Conservation (phyloP, 2,797 vertebrate species). For the Eulemur rubriventer region DNA sequence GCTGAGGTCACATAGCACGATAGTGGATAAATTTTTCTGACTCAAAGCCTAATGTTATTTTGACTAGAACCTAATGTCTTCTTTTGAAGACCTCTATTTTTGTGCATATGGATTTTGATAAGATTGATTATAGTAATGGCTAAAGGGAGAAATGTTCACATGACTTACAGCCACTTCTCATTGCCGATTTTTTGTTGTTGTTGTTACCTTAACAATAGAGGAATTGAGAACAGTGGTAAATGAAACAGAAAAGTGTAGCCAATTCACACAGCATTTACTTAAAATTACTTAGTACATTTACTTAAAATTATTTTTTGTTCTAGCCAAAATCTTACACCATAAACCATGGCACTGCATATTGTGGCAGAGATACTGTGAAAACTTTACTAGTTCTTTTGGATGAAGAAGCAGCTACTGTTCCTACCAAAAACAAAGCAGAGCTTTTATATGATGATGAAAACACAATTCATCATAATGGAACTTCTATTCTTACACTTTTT, state of each 20-base stretch:
- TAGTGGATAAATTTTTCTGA: constrained; percentile 33
- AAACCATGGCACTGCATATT: constrained; percentile 93
- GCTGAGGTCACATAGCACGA: neutral
- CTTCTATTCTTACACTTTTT: constrained; percentile 89
- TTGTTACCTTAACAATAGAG: neutral
- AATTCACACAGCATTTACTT: constrained; percentile 16
- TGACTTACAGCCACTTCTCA: neutral
- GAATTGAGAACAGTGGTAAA: neutral
- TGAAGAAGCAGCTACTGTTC: constrained; percentile 89
- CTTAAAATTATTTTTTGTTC: constrained; percentile 71
- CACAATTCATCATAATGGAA: constrained; percentile 78
- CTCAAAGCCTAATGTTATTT: neutral
- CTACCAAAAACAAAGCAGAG: constrained; percentile 91
- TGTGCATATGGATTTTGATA: neutral
- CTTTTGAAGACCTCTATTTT: constrained; percentile 1
- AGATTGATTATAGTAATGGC: neutral
- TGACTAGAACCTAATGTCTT: constrained; percentile 27
- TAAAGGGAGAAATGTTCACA: neutral
- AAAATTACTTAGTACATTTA: constrained; percentile 49
- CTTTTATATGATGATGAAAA: constrained; percentile 88
- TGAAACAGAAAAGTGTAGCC: neutral
- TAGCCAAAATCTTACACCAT: constrained; percentile 93
- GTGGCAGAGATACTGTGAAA: constrained; percentile 94
- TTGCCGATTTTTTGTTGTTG: neutral
- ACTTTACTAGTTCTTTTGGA: constrained; percentile 91